A percentile compares a stretch with the other conserved stretches of the same genome.
Conservation (phyloP, 2,113 vertebrate genomes). For the Neopipo cinnamomea region DNA sequence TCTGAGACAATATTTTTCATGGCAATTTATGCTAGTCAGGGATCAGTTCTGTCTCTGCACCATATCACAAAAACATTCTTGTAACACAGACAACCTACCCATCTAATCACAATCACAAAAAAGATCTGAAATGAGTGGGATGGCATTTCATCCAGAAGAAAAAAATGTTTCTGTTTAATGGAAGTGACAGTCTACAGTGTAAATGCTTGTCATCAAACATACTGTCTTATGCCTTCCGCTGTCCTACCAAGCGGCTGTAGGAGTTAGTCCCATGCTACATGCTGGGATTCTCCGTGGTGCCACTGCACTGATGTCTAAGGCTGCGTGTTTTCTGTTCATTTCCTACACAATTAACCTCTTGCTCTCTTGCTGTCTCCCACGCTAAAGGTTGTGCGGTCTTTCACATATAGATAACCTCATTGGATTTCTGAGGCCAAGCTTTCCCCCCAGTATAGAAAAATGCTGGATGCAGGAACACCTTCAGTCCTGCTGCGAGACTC, state of each 20-base stretch:
- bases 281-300: neutral
- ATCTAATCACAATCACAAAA: constrained; percentile 32
- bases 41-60: neutral
- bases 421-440: neutral
- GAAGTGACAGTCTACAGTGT: constrained; percentile 39
- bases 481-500: neutral
- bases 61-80: neutral
- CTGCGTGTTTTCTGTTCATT: neutral
- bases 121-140: constrained; percentile 44
- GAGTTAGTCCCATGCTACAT: neutral
- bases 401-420: neutral
- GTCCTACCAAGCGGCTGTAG: neutral
- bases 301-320: neutral
- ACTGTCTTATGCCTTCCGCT: neutral
- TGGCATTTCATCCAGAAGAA: constrained; percentile 42
- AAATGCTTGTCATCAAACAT: constrained; percentile 25
- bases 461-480: neutral
- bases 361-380: neutral
- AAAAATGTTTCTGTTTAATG: constrained; percentile 32
- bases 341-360: neutral
- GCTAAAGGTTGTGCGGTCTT: neutral
- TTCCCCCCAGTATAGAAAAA: neutral
- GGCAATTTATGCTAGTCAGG: neutral
- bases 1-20: constrained; percentile 1
- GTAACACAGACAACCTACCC: constrained; percentile 34